Evolutionary conservation across 2,113 vertebrate species (phyloP), one percentile per base, ranked within the genome.

Genomic region (Rhineura floridana): DNA sequence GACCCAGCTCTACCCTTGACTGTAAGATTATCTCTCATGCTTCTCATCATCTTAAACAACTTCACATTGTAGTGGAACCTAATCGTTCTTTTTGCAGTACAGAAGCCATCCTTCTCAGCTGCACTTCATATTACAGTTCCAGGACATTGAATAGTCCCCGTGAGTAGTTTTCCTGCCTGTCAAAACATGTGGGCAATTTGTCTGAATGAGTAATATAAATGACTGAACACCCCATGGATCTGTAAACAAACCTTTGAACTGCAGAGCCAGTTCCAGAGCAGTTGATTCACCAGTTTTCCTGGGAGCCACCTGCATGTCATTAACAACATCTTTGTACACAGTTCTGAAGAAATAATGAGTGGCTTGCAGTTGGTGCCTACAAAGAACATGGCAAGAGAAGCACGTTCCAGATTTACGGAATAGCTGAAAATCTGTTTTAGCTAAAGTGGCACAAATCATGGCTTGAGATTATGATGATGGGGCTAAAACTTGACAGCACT

Each of bases 121-220:
- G 17, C 33, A 5, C 42, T 73, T 73, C 67, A 28, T 23, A 63
- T 82, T 83, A 75, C 33, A 82, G 44, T 76, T 75, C 42, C n/a
- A 83, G 33, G 42, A 85, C 39, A n/a, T 8, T 46, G 23, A 25
- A 82, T 63, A 7, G 48, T 59, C 65, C 55, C n/a, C 55, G 6
- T 50, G 70, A 65, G 79, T 39, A 62, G 59, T 65, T 76, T 59
- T 75, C 70, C 82, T 19, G 42, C 36, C 39, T 82, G 30, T 2
- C 62, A 75, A 76, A 63, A 82, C 48, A 25, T 48, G 52, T 55
- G 73, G 65, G 52, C 55, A 83, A 83, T 83, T 88, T 76, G n/a
- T 76, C 55, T 48, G 69, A 82, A 82, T 36, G 42, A 87, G 25
- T 65, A 76, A 88, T 88, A 83, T 48, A 73, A 65, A 83, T 65